Percentiles rank a stretch among this genome's conserved stretches.
Conservation (phyloP, 2,113 vertebrate genomes). For the Platycercus adscitus region DNA sequence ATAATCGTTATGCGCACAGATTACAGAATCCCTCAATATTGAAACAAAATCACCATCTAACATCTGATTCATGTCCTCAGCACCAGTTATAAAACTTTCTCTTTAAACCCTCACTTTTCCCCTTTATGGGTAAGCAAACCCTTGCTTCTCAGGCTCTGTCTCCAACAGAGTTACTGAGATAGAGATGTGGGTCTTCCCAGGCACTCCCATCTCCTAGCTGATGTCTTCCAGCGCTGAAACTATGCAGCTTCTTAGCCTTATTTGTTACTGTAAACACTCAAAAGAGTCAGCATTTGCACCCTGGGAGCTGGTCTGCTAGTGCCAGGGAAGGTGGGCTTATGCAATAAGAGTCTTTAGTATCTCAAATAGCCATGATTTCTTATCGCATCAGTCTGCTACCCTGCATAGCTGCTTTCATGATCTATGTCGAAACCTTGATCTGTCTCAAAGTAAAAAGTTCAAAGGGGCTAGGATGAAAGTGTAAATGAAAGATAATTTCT, state of each 20-base stretch:
- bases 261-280: background rate
- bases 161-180: background rate
- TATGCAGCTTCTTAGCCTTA: background rate
- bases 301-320: background rate
- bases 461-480: background rate
- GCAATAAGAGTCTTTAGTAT: background rate
- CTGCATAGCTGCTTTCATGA: accelerated
- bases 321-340: background rate
- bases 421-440: background rate
- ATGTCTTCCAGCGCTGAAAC: background rate
- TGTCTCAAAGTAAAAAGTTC: background rate
- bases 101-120: background rate
- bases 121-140: background rate
- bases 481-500: background rate
- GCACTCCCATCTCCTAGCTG: background rate
- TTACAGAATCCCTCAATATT: background rate
- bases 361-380: background rate
- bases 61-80: background rate
- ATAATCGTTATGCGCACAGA: accelerated
- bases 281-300: background rate
- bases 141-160: background rate
- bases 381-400: background rate
- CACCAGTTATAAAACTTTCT: background rate
- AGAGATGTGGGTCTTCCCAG: background rate
- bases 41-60: background rate